A percentile compares a stretch with the other conserved stretches of the same genome.
phyloP scores from a whole-genome alignment of 2,797 vertebrate genomes.

The Sardinella longiceps region DNA sequence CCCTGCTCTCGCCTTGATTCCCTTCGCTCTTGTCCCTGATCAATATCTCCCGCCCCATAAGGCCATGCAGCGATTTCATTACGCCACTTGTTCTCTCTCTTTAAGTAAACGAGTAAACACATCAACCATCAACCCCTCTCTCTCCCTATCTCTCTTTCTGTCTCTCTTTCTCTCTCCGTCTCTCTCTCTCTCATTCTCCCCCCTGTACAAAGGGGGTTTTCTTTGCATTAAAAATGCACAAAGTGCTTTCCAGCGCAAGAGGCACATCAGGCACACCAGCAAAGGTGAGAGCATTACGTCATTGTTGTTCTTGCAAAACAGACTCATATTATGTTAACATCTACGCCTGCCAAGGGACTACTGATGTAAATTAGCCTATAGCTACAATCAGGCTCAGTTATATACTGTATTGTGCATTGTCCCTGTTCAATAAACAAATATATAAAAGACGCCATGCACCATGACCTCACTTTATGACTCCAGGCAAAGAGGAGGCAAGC shows the following conservation, averaged over 20 bases:
- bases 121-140: neutral
- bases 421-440: too few relatives aligned
- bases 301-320: conserved; percentile 1
- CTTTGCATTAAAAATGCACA: conserved; percentile 15
- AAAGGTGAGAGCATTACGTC: neutral
- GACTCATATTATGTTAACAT: too few relatives aligned
- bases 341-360: too few relatives aligned
- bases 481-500: neutral
- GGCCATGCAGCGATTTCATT: conserved; percentile 4
- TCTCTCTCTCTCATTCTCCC: neutral
- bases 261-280: neutral
- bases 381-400: too few relatives aligned
- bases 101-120: neutral
- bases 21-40: neutral
- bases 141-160: too few relatives aligned
- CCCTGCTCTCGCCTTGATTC: neutral
- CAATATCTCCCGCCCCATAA: neutral
- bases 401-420: too few relatives aligned
- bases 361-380: too few relatives aligned
- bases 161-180: too few relatives aligned
- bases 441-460: too few relatives aligned
- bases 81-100: neutral
- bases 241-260: neutral
- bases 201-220: neutral
- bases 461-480: neutral